Conservation (phyloP, 2,888 invertebrate species). For the Venustoraphidia nigricollis region DNA sequence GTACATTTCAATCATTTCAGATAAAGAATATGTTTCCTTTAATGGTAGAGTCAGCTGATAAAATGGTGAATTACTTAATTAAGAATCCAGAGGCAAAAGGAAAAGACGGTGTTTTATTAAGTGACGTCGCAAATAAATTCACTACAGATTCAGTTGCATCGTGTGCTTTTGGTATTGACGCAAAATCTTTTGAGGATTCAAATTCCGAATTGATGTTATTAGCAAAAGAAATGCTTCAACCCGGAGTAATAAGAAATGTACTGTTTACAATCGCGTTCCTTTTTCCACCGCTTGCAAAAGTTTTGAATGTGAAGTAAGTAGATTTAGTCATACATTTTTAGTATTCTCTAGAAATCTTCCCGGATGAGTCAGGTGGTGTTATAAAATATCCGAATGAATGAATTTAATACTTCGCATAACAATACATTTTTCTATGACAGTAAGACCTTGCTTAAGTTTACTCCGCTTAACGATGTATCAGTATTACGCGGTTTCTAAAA, state of each 20-base stretch:
- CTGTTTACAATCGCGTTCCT: conserved; percentile 13
- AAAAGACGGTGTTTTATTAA: conserved; percentile 22
- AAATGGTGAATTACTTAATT: conserved; percentile 23
- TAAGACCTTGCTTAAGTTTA: too few species aligned
- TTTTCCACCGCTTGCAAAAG: conserved; percentile 16
- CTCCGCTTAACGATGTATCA: too few species aligned
- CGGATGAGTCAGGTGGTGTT: too few species aligned
- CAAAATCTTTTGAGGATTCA: conserved; percentile 20
- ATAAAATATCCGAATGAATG: too few species aligned
- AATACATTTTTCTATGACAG: too few species aligned
- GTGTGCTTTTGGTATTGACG: conserved; percentile 24
- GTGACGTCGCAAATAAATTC: conserved; percentile 22
- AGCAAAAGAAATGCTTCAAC: conserved; percentile 19
- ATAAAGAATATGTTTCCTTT: conserved; percentile 29
- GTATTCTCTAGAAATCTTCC: too few species aligned
- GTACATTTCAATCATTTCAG: conserved; percentile 6
- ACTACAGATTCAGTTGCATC: conserved; percentile 25
- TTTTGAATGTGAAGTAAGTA: conserved; percentile 13
- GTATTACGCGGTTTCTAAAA: too few species aligned
- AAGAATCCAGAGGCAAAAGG: conserved; percentile 16
- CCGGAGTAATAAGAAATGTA: conserved; percentile 6
- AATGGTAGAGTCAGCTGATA: conserved; percentile 25
- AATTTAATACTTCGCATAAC: too few species aligned
- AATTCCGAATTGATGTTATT: conserved; percentile 18
- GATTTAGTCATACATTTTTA: background rate